phyloP scores from a whole-genome alignment of 2,888 invertebrate species.

The Thumatha senex region DNA sequence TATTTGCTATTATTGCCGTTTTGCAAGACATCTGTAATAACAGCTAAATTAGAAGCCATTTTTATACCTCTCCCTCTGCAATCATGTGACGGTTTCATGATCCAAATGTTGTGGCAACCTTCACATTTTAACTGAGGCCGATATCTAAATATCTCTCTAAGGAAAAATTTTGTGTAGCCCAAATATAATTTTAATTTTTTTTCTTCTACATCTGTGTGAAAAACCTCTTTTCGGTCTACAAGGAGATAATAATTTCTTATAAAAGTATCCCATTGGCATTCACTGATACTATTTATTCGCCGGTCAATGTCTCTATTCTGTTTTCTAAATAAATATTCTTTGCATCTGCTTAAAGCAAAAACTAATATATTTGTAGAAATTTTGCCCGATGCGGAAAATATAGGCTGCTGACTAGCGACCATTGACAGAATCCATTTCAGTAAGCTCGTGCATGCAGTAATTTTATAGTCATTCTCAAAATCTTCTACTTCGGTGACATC shows the following conservation, averaged over 20 bases:
- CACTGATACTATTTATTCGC: slow-evolving; percentile 56
- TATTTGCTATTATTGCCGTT: slow-evolving; percentile 84
- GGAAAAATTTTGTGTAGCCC: slow-evolving; percentile 77
- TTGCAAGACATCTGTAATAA: slow-evolving; percentile 86
- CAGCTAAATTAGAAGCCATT: slow-evolving; percentile 89
- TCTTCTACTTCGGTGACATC: slow-evolving; percentile 82
- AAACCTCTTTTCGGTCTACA: slow-evolving; percentile 82
- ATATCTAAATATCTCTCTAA: slow-evolving; percentile 83
- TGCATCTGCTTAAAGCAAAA: slow-evolving; percentile 88
- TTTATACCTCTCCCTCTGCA: slow-evolving; percentile 93
- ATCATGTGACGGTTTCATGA: slow-evolving; percentile 92
- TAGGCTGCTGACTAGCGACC: slow-evolving; percentile 61
- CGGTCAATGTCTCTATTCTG: slow-evolving; percentile 87
- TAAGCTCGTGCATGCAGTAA: slow-evolving; percentile 90
- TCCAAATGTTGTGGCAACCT: slow-evolving; percentile 94
- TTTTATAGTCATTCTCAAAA: slow-evolving; percentile 88
- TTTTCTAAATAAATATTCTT: slow-evolving; percentile 83
- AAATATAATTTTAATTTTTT: slow-evolving; percentile 62
- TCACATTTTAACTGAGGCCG: slow-evolving; percentile 88
- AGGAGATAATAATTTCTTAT: slow-evolving; percentile 86
- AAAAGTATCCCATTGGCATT: slow-evolving; percentile 87
- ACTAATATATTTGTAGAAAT: slow-evolving; percentile 84
- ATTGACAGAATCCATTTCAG: slow-evolving; percentile 84
- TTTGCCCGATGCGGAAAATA: slow-evolving; percentile 79
- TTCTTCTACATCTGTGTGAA: slow-evolving; percentile 59